A percentile compares a stretch with the other conserved stretches of the same genome.
phyloP scores from a whole-genome alignment of 1,140 invertebrate genomes.

The Caenorhabditis brenneri region DNA sequence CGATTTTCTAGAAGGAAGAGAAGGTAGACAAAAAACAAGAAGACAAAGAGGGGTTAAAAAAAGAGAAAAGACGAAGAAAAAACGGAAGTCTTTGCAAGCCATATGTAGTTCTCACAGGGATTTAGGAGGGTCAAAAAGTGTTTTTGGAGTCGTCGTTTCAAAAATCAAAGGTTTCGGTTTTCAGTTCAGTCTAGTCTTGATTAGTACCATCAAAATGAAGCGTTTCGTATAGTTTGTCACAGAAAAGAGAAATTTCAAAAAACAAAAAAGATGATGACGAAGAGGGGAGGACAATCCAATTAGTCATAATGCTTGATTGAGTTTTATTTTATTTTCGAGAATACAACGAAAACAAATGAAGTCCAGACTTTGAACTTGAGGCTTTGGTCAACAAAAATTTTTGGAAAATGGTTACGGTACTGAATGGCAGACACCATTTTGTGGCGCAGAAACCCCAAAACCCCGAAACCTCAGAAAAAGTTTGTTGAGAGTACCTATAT shows the following conservation, averaged over 20 bases:
- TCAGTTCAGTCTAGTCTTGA: not conserved
- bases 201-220: too few species aligned
- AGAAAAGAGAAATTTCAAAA: not conserved
- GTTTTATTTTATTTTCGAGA: not conserved
- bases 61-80: not conserved
- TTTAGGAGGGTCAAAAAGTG: not conserved
- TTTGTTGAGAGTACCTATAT: not conserved
- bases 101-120: not conserved
- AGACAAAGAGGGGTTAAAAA: not conserved
- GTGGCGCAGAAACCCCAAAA: too few species aligned
- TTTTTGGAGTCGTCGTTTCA: not conserved
- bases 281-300: not conserved
- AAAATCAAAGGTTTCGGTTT: not conserved
- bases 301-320: slow-evolving; percentile 18
- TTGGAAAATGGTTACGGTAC: not conserved
- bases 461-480: not conserved
- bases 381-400: not conserved
- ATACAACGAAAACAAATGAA: not conserved
- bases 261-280: not conserved
- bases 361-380: not conserved
- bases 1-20: not conserved
- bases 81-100: not conserved
- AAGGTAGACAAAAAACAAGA: too few species aligned
- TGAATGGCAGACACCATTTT: too few species aligned
- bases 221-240: not conserved